Percentiles rank a stretch among this genome's conserved stretches.
These are phyloP conservation scores for Helicolenus hilgendorfi DNA, from an alignment of 2,797 vertebrate species.

Conservation along the genomic window DNA sequence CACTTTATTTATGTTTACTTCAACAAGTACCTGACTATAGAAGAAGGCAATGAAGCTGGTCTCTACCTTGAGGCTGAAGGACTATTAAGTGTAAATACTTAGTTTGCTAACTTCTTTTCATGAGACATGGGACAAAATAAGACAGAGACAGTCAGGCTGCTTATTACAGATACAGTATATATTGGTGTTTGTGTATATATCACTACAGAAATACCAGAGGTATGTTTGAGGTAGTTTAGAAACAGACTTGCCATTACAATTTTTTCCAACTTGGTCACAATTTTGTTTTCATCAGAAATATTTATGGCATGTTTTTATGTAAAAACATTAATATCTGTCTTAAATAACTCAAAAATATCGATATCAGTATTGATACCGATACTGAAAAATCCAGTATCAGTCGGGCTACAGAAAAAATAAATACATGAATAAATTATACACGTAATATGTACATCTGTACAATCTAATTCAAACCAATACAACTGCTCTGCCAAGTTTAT, in stretches of 20 bases:
- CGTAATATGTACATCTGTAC: fast-evolving
- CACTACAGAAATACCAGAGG: not conserved
- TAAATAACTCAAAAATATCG: not conserved
- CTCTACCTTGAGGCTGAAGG: not conserved
- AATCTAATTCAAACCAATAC: too few species aligned
- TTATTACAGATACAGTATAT: not conserved
- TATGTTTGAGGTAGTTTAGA: not conserved
- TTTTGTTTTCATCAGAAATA: not conserved
- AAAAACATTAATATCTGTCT: not conserved
- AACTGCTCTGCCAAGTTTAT: too few species aligned
- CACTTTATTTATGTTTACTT: conserved; percentile 1
- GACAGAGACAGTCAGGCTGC: not conserved
- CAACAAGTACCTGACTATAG: not conserved
- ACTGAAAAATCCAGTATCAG: not conserved
- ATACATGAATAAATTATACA: too few species aligned
- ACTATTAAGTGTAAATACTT: not conserved
- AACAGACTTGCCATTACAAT: not conserved
- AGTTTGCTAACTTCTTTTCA: conserved; percentile 15
- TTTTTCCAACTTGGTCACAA: not conserved
- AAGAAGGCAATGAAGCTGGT: not conserved
- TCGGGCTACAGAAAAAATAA: not conserved
- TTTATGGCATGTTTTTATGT: not conserved
- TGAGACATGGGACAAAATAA: not conserved
- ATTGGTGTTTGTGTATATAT: not conserved
- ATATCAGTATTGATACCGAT: not conserved